Evolutionary conservation across 2,888 invertebrate species (phyloP).

Genomic region (Hololepta plana): DNA sequence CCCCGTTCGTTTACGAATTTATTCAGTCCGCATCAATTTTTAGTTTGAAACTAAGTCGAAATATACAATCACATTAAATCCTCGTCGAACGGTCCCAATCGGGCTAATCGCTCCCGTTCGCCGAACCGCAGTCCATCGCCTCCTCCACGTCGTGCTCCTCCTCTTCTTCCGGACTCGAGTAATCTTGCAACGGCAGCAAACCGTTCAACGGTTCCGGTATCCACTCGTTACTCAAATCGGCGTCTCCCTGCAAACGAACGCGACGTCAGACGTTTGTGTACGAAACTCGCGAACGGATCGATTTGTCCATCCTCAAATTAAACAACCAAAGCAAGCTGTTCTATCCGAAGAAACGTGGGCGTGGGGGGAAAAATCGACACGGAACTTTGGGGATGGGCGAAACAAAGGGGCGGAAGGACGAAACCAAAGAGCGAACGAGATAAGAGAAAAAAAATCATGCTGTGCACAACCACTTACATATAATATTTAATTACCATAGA

Average conservation of each 20-base stretch:
- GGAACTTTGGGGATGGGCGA: too few species aligned
- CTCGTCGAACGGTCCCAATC: conserved; percentile 26
- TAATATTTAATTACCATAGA: conserved; percentile 35
- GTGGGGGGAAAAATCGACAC: too few species aligned
- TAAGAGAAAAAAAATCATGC: conserved; percentile 13
- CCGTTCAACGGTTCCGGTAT: conserved; percentile 23
- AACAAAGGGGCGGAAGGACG: background rate
- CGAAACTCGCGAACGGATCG: background rate
- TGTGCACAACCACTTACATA: conserved; percentile 29
- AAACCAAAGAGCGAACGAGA: background rate
- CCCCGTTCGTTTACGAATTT: too few species aligned
- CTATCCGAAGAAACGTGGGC: too few species aligned
- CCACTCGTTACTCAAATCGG: conserved; percentile 28
- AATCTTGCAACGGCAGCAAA: conserved; percentile 19
- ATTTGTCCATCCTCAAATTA: too few species aligned
- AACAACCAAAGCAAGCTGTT: too few species aligned
- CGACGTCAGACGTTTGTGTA: background rate
- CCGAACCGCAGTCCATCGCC: conserved; percentile 13
- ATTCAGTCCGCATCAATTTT: too few species aligned
- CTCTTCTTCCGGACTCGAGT: conserved; percentile 18
- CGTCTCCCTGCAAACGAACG: conserved; percentile 27
- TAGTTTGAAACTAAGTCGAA: too few species aligned
- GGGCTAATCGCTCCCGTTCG: conserved; percentile 22
- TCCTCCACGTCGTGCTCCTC: background rate
- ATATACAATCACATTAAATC: too few species aligned